A percentile compares a stretch with the other conserved stretches of the same genome.
Conservation (phyloP, 2,113 vertebrate species). For the Corythornis madagascariensis region DNA sequence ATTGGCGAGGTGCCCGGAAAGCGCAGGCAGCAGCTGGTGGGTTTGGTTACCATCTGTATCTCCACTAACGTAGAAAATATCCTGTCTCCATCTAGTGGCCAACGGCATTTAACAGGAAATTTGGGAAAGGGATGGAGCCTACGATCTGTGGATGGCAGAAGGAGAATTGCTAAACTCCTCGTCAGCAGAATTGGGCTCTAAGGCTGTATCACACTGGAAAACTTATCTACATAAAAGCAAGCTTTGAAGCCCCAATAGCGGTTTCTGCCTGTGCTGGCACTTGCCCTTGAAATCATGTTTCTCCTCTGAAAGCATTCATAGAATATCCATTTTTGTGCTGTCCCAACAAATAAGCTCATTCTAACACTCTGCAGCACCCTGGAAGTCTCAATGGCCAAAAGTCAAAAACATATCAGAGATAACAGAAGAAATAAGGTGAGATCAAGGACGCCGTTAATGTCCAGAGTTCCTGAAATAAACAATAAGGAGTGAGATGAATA, state of each 20-base stretch:
- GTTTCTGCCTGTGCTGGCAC: not conserved
- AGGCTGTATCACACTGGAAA: not conserved
- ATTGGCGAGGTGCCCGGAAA: slow-evolving; percentile 51
- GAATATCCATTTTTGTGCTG: not conserved
- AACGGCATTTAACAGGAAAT: slow-evolving; percentile 19
- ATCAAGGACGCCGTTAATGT: not conserved
- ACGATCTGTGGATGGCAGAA: not conserved
- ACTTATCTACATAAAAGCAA: not conserved
- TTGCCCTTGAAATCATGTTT: not conserved
- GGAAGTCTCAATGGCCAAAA: not conserved
- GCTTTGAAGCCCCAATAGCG: not conserved
- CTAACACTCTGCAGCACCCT: not conserved
- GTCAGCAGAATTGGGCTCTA: not conserved
- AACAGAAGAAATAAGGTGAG: not conserved
- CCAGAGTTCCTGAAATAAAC: not conserved
- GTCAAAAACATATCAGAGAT: not conserved
- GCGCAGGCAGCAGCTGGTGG: slow-evolving; percentile 60
- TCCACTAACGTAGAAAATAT: slow-evolving; percentile 32
- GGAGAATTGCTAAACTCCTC: not conserved
- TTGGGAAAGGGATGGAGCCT: not conserved
- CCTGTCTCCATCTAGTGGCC: slow-evolving; percentile 71
- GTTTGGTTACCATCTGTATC: slow-evolving; percentile 69
- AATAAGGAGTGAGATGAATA: not conserved
- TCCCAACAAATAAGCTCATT: not conserved
- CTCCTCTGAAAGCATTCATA: not conserved